Evolutionary conservation across 2,888 invertebrate species (phyloP).

Genomic region (Drosophila pegasa): DNA sequence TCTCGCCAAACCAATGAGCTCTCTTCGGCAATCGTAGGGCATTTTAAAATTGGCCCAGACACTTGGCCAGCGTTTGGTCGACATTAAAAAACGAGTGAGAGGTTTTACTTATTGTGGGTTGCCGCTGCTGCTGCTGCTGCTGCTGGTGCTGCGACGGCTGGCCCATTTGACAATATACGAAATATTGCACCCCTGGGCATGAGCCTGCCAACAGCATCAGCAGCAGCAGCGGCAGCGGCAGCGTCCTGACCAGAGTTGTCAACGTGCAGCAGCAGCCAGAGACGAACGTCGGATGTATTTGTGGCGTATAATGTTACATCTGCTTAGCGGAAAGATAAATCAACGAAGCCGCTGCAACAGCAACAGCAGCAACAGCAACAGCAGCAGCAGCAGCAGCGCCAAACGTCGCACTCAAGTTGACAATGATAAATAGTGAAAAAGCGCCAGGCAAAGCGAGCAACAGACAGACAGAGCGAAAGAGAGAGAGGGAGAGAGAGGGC

Average conservation of each 20-base stretch:
- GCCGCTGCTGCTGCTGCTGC: conserved; percentile 36
- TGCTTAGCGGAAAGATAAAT: conserved; percentile 80
- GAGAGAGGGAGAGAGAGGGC: background rate
- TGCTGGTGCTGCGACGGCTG: conserved; percentile 25
- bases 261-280: conserved; percentile 55
- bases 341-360: conserved; percentile 59
- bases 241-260: conserved; percentile 66
- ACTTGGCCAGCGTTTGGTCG: conserved; percentile 41
- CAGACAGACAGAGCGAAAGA: conserved; percentile 25
- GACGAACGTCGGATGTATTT: conserved; percentile 78
- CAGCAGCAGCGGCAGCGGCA: conserved; percentile 1
- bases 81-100: conserved; percentile 33
- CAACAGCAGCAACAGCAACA: conserved; percentile 21
- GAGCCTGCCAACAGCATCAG: conserved; percentile 35
- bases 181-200: conserved; percentile 78
- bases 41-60: conserved; percentile 53
- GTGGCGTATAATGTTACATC: conserved; percentile 80
- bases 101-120: conserved; percentile 51
- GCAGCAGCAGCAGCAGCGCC: conserved; percentile 67
- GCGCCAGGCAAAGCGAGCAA: conserved; percentile 68
- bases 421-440: conserved; percentile 81
- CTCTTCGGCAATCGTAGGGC: conserved; percentile 2
- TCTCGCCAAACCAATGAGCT: conserved; percentile 13
- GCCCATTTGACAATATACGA: conserved; percentile 79
- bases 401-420: conserved; percentile 80